Base-by-base conservation (phyloP, 2,888 invertebrate species). In the Leptothorax acervorum region DNA sequence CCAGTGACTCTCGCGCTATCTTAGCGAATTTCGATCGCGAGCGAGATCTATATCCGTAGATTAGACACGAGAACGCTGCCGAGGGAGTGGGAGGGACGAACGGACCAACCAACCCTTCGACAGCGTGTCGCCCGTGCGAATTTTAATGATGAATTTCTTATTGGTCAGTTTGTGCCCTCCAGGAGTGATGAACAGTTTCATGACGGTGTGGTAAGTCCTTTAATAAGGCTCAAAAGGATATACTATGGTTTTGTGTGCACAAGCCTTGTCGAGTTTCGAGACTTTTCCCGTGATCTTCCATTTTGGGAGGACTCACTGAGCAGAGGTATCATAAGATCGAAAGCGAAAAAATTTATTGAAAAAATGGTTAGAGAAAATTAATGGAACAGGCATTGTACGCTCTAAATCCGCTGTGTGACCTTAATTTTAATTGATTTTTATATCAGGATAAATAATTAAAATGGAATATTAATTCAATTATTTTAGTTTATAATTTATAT, bases 161-260 rank as follows among this genome's bases (percentile, higher is more conserved):
- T 96, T 96, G 96, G 96, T 96, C 96, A 97, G 97, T 97, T 96
- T 97, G 96, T 97, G 97, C 97, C 97, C 97, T 95, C 97, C 97
- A 96, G 97, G 97, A 97, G 96, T 97, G 96, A 97, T 97, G 97
- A 97, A 97, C 97, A 97, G 97, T 96, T 97, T 97, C 97, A 97
- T 97, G 97, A 97, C 97, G 95, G 97, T 97, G 95, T 97, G 97
- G 97, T 97, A 97, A 97, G 97, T 97, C 94, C 90, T 92, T 91
- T 88, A 91, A 92, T 92, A 93, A 93, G 93, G 93, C 93, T 92
- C 91, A 92, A 90, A 92, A 92, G 48, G 92, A 90, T 93, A 90
- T 93, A 93, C 90, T 93, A 93, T 90, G 89, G 93, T 94, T 94
- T 95, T 95, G 95, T 95, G 95, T 95, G 95, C 95, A 95, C 95